Evolutionary conservation across 1,140 invertebrate species (phyloP).

Genomic region (Pectinophora gossypiella): DNA sequence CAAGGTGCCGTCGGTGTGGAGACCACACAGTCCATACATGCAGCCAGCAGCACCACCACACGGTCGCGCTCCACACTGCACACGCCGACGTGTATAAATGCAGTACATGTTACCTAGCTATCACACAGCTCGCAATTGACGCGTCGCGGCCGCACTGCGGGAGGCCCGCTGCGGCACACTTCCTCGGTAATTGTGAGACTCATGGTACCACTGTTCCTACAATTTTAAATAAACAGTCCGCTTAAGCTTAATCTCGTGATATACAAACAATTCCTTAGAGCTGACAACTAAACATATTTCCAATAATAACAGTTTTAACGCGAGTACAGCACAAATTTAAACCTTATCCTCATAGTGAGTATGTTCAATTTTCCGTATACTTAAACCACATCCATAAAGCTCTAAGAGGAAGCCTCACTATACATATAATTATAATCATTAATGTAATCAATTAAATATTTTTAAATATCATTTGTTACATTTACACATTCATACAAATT

Average conservation of each 20-base stretch:
- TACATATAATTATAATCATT: conserved; percentile 51
- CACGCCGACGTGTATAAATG: conserved; percentile 24
- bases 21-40: not conserved
- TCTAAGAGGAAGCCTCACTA: conserved; percentile 72
- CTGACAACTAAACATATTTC: no score
- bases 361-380: conserved; percentile 67
- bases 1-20: conserved; percentile 8
- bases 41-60: no score
- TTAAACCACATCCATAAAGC: conserved; percentile 68
- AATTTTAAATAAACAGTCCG: not conserved
- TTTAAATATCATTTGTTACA: conserved; percentile 65
- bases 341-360: conserved; percentile 56
- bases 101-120: conserved; percentile 15
- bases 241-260: not conserved
- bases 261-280: not conserved
- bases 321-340: conserved; percentile 33
- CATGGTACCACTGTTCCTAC: no score
- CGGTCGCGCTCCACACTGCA: no score
- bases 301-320: conserved; percentile 9
- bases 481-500: conserved; percentile 68
- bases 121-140: no score
- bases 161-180: no score
- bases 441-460: conserved; percentile 55
- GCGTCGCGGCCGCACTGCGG: no score
- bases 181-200: no score